Percentiles rank a stretch among this genome's conserved stretches.
Evolutionary conservation across 35 echinoderm and acorn worm genomes (phyloP).

Genomic region (Lytechinus pictus): DNA sequence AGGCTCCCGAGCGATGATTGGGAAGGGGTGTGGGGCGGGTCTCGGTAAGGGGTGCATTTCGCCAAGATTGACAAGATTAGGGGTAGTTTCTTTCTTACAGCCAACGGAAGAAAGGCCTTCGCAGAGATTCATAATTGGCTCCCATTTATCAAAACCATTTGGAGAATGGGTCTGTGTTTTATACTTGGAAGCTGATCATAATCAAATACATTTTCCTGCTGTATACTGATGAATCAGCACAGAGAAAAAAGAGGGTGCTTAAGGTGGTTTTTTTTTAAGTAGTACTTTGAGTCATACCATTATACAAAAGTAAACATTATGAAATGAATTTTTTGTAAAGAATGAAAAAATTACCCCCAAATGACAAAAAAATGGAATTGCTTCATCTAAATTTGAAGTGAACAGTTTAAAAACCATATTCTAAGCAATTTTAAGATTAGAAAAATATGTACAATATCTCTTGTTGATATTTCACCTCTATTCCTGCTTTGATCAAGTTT

Average conservation of each 20-base stretch:
- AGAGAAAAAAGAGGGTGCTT: neutral
- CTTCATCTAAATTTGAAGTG: no score
- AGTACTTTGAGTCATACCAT: no score
- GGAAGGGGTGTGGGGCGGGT: constrained; percentile 13
- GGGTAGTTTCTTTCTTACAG: neutral
- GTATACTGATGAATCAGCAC: neutral
- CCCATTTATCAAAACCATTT: neutral
- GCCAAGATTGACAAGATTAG: constrained; percentile 27
- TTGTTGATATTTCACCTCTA: neutral
- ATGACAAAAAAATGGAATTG: no score
- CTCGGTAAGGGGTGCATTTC: constrained; percentile 30
- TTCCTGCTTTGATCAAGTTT: neutral
- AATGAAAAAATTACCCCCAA: no score
- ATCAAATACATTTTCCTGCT: neutral
- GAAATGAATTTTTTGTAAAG: no score
- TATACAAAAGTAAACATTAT: no score
- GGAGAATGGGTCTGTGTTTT: neutral
- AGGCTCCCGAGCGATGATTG: constrained; percentile 4
- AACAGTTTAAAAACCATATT: no score
- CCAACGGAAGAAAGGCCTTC: neutral
- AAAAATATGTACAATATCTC: neutral
- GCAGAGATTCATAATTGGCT: neutral
- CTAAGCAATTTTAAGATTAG: neutral
- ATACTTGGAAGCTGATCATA: neutral
- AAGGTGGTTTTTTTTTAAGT: neutral